Evolutionary conservation across 1,140 invertebrate genomes (phyloP).

Genomic region (Eumaeus atala): DNA sequence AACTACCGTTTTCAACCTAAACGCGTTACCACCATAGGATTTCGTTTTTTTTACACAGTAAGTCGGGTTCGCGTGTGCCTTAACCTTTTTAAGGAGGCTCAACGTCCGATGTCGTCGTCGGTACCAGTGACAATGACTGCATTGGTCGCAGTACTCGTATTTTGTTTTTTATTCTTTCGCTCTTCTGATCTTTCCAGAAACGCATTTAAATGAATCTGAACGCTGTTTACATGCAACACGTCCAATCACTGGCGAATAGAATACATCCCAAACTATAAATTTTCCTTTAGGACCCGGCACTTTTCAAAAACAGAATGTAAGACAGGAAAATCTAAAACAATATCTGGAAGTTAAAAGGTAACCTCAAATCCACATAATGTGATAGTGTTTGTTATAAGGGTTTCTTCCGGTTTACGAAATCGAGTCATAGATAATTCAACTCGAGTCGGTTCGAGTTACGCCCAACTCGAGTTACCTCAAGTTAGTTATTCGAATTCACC

Average conservation of each 20-base stretch:
- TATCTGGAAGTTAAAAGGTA: slow-evolving; percentile 22
- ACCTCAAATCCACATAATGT: slow-evolving; percentile 22
- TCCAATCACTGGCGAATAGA: slow-evolving; percentile 23
- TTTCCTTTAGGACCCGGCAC: slow-evolving; percentile 23
- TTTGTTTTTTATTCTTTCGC: too few species aligned
- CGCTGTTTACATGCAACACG: slow-evolving; percentile 24
- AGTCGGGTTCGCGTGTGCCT: too few species aligned
- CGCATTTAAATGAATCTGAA: slow-evolving; percentile 23
- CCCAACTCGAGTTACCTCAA: slow-evolving; percentile 5
- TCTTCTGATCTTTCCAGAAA: too few species aligned
- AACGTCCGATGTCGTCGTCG: too few species aligned
- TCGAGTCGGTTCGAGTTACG: slow-evolving; percentile 7
- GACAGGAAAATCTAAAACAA: slow-evolving; percentile 12
- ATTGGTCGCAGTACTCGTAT: too few species aligned
- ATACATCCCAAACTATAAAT: slow-evolving; percentile 26
- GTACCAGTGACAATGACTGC: too few species aligned
- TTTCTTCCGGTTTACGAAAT: neutral
- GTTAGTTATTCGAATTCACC: neutral
- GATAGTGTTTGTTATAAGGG: slow-evolving; percentile 19
- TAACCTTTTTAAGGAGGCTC: too few species aligned
- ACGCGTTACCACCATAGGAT: too few species aligned
- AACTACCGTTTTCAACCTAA: too few species aligned
- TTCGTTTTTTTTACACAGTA: too few species aligned
- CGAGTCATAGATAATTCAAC: slow-evolving; percentile 14
- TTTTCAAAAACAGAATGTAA: slow-evolving; percentile 15